Conservation (phyloP, 1,140 invertebrate genomes). For the Macrocentrus cingulum region DNA sequence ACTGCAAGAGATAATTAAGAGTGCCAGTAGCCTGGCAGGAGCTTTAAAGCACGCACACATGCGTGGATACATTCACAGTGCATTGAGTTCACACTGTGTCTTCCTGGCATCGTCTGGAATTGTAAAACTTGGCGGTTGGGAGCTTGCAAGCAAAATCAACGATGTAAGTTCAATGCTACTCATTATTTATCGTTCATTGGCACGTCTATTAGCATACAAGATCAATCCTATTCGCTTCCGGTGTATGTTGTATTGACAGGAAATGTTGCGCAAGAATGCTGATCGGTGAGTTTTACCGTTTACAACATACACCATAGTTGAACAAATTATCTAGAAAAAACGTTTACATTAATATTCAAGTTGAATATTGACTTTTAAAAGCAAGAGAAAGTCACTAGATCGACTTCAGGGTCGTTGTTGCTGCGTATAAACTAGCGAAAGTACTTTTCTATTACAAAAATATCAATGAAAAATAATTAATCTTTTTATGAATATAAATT, state of each 20-base stretch:
- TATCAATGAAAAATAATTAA: constrained; percentile 3
- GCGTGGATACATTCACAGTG: constrained; percentile 44
- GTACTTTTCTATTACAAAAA: constrained; percentile 6
- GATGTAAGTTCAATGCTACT: constrained; percentile 32
- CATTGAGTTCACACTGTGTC: constrained; percentile 44
- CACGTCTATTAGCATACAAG: neutral
- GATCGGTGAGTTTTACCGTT: constrained; percentile 1
- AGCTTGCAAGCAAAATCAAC: constrained; percentile 35
- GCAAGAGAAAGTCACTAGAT: constrained; percentile 13
- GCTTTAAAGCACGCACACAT: constrained; percentile 42
- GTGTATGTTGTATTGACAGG: neutral
- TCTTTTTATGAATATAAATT: constrained; percentile 1
- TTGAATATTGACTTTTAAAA: constrained; percentile 3
- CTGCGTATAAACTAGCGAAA: neutral
- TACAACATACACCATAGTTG: neutral
- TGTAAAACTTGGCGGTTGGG: constrained; percentile 48
- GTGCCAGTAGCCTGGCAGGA: constrained; percentile 38
- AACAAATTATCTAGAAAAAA: neutral
- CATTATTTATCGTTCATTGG: neutral
- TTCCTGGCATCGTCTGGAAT: constrained; percentile 38
- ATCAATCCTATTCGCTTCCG: constrained; percentile 6
- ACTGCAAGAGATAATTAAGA: constrained; percentile 38
- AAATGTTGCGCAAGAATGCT: constrained; percentile 18
- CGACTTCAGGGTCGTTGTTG: constrained; percentile 2
- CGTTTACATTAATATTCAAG: constrained; percentile 11